Base-by-base conservation (phyloP, 2,797 vertebrate genomes). In the Gymnothorax reevesii region DNA sequence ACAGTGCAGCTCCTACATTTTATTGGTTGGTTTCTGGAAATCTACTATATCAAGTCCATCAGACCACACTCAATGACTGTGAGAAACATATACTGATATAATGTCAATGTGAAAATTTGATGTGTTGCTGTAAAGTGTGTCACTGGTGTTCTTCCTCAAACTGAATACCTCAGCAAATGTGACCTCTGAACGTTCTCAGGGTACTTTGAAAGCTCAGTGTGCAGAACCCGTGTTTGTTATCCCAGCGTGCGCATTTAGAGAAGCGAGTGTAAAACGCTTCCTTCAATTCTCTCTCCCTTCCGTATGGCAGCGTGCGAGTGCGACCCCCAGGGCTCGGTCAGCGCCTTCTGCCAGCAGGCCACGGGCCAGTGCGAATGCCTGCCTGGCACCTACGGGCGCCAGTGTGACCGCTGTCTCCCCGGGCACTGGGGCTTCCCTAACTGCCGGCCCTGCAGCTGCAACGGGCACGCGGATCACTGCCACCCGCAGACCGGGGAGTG, bases 351-450 rank as follows among this genome's bases (percentile, higher is more conserved):
- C 0, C 92, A 98, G 0, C 92, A 95, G 0, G 84, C 96, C 88
- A 97, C 95, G 0, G 99, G 99, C 69, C 98, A 98, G 95, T 99
- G 99, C 83, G 93, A 88, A 17, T 99, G 99, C 88, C 95, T 98
- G 55, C 87, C 94, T 0, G 97, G 98, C 0, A 96, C 96, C 0
- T 97, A 95, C 0, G 92, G 97, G 0, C 96, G 97, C 3, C 98
- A 97, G 89, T 99, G 99, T 3, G 97, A 99, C 84, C 95, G 91
- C 57, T 99, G 99, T 89, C 94, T 98, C 83, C 97, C 97, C 0
- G 96, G 96, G n/a, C 95, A 97, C 93, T 99, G 99, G 99, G 98
- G 98, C 33, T 99, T 99, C 91, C 98, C 99, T 0, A 90, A 89
- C 91, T 99, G 99, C 89, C 96, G 96, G 59, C 95, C 95, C 69